Conservation (phyloP, 2,113 vertebrate species). For the Anoura caudifer region DNA sequence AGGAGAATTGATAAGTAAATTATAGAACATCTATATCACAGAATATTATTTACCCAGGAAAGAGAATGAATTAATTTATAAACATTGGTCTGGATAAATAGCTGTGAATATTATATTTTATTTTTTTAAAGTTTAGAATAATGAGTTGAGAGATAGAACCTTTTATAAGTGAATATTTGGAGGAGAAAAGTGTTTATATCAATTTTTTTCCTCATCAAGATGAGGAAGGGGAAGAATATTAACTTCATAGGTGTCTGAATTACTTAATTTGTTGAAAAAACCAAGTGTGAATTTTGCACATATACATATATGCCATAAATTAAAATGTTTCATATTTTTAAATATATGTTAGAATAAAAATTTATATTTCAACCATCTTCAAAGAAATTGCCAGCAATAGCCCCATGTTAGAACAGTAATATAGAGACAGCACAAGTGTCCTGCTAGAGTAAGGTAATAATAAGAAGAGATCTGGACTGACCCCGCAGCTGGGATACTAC, state of each 20-base stretch:
- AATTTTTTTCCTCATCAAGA: background rate
- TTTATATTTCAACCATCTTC: background rate
- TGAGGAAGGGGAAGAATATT: background rate
- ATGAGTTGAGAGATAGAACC: background rate
- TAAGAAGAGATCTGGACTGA: background rate
- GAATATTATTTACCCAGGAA: background rate
- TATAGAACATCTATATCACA: background rate
- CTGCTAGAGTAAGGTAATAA: background rate
- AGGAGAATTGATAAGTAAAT: background rate
- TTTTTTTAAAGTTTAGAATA: background rate
- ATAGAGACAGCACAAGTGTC: background rate
- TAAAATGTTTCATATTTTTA: background rate
- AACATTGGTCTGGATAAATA: background rate
- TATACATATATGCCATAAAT: background rate
- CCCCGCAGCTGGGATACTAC: background rate
- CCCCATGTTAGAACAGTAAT: background rate
- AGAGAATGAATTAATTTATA: background rate
- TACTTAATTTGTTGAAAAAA: background rate
- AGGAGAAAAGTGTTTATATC: background rate
- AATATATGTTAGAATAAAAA: background rate
- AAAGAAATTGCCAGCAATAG: background rate
- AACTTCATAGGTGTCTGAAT: background rate
- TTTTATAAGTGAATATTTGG: background rate
- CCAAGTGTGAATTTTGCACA: background rate
- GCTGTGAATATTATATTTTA: background rate